Conservation (phyloP, 2,113 vertebrate species). For the Dinomys branickii region DNA sequence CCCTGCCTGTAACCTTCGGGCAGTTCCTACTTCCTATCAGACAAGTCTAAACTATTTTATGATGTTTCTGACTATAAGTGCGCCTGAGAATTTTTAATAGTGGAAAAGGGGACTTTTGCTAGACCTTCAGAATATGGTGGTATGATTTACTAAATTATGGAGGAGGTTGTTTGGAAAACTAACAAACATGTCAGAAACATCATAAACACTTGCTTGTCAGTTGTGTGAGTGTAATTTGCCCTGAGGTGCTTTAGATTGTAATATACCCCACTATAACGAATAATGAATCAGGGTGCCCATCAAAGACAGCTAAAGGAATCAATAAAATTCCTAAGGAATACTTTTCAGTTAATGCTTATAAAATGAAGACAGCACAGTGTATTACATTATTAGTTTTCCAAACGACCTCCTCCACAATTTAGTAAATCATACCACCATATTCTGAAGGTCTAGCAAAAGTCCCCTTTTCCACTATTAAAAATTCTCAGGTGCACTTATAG, state of each 20-base stretch:
- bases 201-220: not conserved
- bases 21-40: not conserved
- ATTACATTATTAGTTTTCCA: slow-evolving; percentile 14
- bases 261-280: not conserved
- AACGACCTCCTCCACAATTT: not conserved
- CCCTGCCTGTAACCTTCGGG: not conserved
- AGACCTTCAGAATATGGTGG: not conserved
- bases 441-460: slow-evolving; percentile 11
- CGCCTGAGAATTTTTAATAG: slow-evolving; percentile 17
- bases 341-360: not conserved
- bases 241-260: not conserved
- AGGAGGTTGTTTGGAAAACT: slow-evolving; percentile 5
- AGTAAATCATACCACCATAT: not conserved
- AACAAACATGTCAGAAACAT: slow-evolving; percentile 14
- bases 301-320: not conserved
- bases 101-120: not conserved
- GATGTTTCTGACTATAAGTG: not conserved
- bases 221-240: slow-evolving; percentile 30
- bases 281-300: not conserved
- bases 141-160: not conserved
- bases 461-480: slow-evolving; percentile 23
- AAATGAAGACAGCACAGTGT: not conserved
- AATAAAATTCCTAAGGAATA: not conserved
- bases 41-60: not conserved
- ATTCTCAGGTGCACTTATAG: not conserved